Base-by-base conservation (phyloP, 2,888 invertebrate genomes). In the Orchesellides sinensis region DNA sequence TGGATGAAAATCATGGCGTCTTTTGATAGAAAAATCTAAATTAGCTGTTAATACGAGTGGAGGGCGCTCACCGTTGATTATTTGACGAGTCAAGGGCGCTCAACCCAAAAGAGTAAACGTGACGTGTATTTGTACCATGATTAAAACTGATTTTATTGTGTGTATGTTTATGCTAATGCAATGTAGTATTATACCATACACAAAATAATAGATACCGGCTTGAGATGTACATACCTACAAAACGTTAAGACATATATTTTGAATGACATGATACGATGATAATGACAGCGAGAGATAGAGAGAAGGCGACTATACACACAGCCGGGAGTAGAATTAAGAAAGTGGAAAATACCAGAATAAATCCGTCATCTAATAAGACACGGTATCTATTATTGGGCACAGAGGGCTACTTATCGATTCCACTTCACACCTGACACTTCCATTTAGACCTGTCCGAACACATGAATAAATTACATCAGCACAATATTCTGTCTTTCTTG, bases 371-470 rank as follows among this genome's bases (percentile, higher is more conserved):
- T 23, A 74, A 52, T 52, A 59, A 47, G 49, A 19, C 72, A 35
- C 25, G 49, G 35, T 35, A 17, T 17, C 52, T 17, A 52, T 52
- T 52, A 52, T 52, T 52, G 21, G n/a, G 21, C 14, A n/a, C 23
- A 63, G 47, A 77, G n/a, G n/a, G 61, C 78, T 69, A 69, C 63
- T 79, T 79, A 79, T 79, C 79, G 79, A 79, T 79, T 70, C 79
- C 79, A 79, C 79, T 79, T 79, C 79, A 79, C 79, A 79, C 79
- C 79, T 79, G 79, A 79, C 79, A 79, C 78, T 79, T 79, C 79
- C 79, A 79, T 79, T 79, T 79, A 79, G 79, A 79, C 79, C 79
- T 79, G 79, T 79, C 79, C 63, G 65, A 65, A 32, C 65, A 49
- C 63, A 72, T 79, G 79, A 79, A 79, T 79, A 79, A 79, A 79